Evolutionary conservation across 1,140 invertebrate genomes (phyloP).

Genomic region (Drosophila baimaii): DNA sequence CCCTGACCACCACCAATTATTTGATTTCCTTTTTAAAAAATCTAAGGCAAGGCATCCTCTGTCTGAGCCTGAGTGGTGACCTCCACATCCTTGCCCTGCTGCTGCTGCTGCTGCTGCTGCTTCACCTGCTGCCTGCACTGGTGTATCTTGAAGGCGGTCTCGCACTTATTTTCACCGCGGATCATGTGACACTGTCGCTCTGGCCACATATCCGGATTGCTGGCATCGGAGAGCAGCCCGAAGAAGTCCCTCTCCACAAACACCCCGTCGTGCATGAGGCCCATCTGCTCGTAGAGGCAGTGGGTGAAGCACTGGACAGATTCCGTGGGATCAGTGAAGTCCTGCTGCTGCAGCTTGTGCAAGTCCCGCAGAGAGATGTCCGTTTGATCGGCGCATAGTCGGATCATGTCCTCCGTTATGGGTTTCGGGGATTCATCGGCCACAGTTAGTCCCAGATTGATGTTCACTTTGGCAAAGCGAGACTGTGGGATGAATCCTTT

Average conservation of each 20-base stretch:
- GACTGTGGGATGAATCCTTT: conserved; percentile 1
- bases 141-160: conserved; percentile 60
- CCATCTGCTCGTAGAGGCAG: conserved; percentile 64
- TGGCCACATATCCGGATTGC: conserved; percentile 28
- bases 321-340: conserved; percentile 36
- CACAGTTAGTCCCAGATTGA: conserved; percentile 53
- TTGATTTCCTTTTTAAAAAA: not conserved
- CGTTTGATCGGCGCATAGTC: conserved; percentile 50
- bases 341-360: conserved; percentile 40
- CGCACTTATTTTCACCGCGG: conserved; percentile 49
- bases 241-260: conserved; percentile 55
- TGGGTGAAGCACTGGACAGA: conserved; percentile 59
- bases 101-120: conserved; percentile 20
- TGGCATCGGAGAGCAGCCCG: conserved; percentile 30
- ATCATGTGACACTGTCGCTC: conserved; percentile 45
- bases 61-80: conserved; percentile 3
- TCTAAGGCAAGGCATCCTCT: conserved; percentile 18
- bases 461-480: conserved; percentile 52
- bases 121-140: conserved; percentile 40
- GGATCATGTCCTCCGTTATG: conserved; percentile 55
- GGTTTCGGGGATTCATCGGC: conserved; percentile 44
- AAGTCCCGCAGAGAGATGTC: conserved; percentile 49
- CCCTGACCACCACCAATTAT: conserved; percentile 7
- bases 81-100: conserved; percentile 29
- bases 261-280: conserved; percentile 54